phyloP scores from a whole-genome alignment of 2,888 invertebrate genomes.

The Parnassius apollo region DNA sequence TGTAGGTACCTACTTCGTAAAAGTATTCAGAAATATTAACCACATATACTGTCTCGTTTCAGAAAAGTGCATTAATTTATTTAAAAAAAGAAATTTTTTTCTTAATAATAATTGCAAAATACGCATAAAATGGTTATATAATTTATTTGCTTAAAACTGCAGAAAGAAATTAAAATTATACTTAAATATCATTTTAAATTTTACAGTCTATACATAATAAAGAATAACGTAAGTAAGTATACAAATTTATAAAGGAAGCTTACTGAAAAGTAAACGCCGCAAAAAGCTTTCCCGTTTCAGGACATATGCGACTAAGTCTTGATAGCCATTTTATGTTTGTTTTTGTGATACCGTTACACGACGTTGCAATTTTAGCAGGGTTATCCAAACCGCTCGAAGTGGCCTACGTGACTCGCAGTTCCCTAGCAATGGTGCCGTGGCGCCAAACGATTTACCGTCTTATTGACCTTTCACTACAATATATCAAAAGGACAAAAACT shows the following conservation, averaged over 20 bases:
- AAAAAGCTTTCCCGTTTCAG: constrained; percentile 26
- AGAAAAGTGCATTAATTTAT: no score
- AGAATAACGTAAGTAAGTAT: background rate
- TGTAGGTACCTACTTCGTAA: no score
- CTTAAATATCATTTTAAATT: no score
- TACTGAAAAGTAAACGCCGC: constrained; percentile 18
- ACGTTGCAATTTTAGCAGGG: constrained; percentile 51
- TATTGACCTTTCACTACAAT: constrained; percentile 53
- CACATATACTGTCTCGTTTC: no score
- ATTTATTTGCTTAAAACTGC: no score
- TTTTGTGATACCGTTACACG: constrained; percentile 19
- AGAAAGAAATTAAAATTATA: no score
- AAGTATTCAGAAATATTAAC: no score
- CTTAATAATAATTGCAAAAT: no score
- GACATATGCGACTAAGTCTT: constrained; percentile 37
- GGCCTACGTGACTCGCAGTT: constrained; percentile 79
- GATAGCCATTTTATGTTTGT: constrained; percentile 25
- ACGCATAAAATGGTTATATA: no score
- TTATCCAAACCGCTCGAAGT: constrained; percentile 49
- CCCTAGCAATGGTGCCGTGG: constrained; percentile 70
- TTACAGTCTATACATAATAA: no score
- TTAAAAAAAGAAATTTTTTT: no score
- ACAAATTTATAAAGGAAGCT: constrained; percentile 16
- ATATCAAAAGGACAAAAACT: background rate
- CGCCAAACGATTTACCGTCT: constrained; percentile 75